These are phyloP conservation scores for Melikaiella ostensackeni DNA, from an alignment of 2,888 invertebrate genomes.

Conservation along the genomic window DNA sequence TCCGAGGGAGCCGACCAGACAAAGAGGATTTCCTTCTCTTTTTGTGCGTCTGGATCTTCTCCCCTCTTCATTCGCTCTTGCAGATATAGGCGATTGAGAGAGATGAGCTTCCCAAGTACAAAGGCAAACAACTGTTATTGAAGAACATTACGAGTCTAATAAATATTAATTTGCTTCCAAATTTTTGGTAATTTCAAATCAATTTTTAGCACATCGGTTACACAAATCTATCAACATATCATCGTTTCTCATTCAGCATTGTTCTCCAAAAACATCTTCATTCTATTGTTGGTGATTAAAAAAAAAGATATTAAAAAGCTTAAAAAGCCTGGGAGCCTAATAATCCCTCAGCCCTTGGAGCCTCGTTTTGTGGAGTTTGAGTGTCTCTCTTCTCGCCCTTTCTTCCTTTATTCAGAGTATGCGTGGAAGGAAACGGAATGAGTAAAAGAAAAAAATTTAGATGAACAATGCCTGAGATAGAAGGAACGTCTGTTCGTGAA, in stretches of 20 bases:
- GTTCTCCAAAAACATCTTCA: background rate
- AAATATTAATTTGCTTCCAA: background rate
- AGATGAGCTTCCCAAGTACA: background rate
- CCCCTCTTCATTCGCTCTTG: constrained; percentile 12
- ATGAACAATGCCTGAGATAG: constrained; percentile 50
- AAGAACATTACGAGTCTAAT: background rate
- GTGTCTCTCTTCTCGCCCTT: background rate
- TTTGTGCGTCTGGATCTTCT: constrained; percentile 42
- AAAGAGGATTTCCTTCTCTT: constrained; percentile 44
- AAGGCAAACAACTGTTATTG: background rate
- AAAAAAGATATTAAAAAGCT: background rate
- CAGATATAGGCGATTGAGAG: constrained; percentile 31
- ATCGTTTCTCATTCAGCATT: background rate
- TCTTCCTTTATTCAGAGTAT: constrained; percentile 14
- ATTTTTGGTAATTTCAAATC: background rate
- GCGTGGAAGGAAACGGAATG: constrained; percentile 49
- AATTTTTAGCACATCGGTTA: too few relatives aligned
- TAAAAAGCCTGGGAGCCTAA: background rate
- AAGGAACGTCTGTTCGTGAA: constrained; percentile 27
- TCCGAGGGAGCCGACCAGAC: constrained; percentile 43
- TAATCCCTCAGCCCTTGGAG: background rate
- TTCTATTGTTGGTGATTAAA: background rate
- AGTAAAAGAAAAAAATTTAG: constrained; percentile 51
- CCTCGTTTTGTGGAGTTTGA: background rate
- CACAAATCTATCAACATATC: too few relatives aligned